Base-by-base conservation (phyloP, 2,888 invertebrate species). In the Tipula helvola region DNA sequence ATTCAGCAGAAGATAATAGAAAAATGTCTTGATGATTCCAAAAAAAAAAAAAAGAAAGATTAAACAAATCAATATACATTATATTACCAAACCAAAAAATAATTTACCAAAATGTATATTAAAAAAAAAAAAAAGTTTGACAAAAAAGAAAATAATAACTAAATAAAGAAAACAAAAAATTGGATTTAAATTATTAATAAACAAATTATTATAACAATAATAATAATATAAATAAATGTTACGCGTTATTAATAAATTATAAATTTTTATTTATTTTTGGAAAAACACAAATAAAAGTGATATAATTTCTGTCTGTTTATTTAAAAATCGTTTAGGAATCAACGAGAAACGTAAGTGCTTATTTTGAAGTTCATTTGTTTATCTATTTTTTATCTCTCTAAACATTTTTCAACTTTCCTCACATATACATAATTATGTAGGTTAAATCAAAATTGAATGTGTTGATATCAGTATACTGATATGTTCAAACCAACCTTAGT, bases 161-260 rank as follows among this genome's bases (percentile, higher is more conserved):
- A n/a, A 85, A 42, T 18, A 42, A 85, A 44, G 28, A 85, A 85
- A 85, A 85, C 41, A 85, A 85, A 42, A 85, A 28, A 28, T 42
- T 28, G 28, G 41, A 85, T 18, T 16, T 85, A 41, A 42, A 42
- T 41, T 41, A 85, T 85, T 85, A 85, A 85, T 85, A 85, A 85
- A 85, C 44, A 44, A 86, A 42, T 42, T 47, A 86, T 86, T 47
- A 86, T 86, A 86, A 86, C 47, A 86, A 86, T 86, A 86, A 86
- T 86, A 86, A 86, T 44, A 86, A 86, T 86, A 86, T 44, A 86
- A 44, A 44, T 85, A 42, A 85, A 85, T 85, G 41, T 42, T 86
- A 86, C 86, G 86, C 86, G 86, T 86, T 86, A 86, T 86, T 86
- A 86, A 86, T 86, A 86, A 86, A 86, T 86, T 44, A 86, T 42